Evolutionary conservation across 2,113 vertebrate species (phyloP).

Genomic region (Enhydra lutris): DNA sequence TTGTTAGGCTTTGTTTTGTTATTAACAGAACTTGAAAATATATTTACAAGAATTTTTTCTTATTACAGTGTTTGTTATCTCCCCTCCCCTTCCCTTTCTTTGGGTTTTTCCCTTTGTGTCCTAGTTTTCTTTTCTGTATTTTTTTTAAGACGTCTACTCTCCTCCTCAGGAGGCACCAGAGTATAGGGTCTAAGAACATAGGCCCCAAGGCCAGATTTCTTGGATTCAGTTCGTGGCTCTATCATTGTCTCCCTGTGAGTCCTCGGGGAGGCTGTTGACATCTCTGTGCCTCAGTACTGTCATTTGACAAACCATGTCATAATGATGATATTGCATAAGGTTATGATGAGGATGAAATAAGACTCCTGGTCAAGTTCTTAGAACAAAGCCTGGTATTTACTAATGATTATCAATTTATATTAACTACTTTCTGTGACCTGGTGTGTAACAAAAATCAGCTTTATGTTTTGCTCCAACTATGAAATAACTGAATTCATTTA

Average conservation of each 20-base stretch:
- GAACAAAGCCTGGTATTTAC: background rate
- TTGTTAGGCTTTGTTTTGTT: background rate
- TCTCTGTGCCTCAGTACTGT: background rate
- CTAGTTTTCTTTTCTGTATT: background rate
- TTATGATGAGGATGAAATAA: background rate
- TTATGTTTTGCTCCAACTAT: background rate
- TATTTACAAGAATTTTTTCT: background rate
- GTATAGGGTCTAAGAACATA: background rate
- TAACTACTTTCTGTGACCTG: background rate
- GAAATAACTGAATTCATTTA: background rate
- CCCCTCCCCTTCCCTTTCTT: background rate
- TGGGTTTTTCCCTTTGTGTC: background rate
- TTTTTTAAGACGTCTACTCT: background rate
- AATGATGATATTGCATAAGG: background rate
- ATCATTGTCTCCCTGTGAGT: background rate
- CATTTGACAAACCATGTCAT: background rate
- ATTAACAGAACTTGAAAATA: background rate
- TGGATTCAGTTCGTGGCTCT: background rate
- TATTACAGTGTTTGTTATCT: background rate
- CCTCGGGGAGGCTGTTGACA: background rate
- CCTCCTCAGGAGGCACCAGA: background rate
- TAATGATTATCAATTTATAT: background rate
- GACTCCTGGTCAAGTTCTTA: background rate
- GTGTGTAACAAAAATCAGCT: background rate
- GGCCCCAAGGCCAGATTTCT: background rate